Conservation (phyloP, 2,888 invertebrate genomes). For the Deilephila elpenor region DNA sequence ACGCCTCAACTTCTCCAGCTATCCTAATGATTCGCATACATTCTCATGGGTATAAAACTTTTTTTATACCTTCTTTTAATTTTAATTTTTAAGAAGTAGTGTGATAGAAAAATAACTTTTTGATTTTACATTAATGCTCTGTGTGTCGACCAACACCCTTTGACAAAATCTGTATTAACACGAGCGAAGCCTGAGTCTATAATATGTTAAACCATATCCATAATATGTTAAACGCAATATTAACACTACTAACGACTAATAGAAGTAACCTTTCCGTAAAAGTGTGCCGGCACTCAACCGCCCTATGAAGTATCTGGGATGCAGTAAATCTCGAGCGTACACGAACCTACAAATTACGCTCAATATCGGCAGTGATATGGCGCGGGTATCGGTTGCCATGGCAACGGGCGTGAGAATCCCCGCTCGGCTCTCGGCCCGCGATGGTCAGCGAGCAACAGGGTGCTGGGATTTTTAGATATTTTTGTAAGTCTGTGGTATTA, state of each 20-base stretch:
- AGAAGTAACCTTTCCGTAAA: slow-evolving; percentile 21
- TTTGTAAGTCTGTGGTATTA: too few species aligned
- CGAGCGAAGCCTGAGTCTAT: neutral
- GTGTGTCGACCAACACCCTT: too few species aligned
- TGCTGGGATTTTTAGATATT: neutral
- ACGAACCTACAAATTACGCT: slow-evolving; percentile 79
- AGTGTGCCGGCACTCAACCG: slow-evolving; percentile 45
- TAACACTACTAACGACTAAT: neutral
- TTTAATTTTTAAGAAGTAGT: too few species aligned
- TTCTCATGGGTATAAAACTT: too few species aligned
- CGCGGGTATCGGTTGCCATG: slow-evolving; percentile 65
- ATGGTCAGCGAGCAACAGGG: slow-evolving; percentile 32
- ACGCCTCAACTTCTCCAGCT: too few species aligned
- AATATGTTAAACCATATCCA: neutral
- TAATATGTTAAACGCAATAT: neutral
- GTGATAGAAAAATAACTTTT: too few species aligned
- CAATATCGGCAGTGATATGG: slow-evolving; percentile 70
- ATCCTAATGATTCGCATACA: too few species aligned
- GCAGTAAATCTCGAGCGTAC: slow-evolving; percentile 67
- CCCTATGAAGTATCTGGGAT: slow-evolving; percentile 50
- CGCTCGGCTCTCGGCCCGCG: slow-evolving; percentile 42
- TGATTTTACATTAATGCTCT: too few species aligned
- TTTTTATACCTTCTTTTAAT: too few species aligned
- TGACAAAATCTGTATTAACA: too few species aligned
- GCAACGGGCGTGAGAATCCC: slow-evolving; percentile 71